phyloP scores from a whole-genome alignment of 2,113 vertebrate species.

The Passerina amoena region DNA sequence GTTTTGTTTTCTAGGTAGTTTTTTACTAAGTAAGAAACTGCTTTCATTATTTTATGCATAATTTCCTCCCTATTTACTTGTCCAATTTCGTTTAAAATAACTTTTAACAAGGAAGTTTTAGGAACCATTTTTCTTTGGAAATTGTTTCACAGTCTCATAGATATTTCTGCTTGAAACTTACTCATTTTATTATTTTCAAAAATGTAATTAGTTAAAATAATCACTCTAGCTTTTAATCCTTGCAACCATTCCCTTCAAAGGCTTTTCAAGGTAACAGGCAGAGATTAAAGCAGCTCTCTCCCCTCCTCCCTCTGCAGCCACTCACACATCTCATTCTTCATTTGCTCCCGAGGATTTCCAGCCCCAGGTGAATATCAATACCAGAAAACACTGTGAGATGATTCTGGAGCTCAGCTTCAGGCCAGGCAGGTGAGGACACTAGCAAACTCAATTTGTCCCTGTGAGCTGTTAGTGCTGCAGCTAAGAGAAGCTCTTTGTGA shows the following conservation, averaged over 20 bases:
- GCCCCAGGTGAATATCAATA: neutral
- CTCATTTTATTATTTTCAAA: neutral
- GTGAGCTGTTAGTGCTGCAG: neutral
- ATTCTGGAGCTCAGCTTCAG: neutral
- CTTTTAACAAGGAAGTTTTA: neutral
- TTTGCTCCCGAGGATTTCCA: neutral
- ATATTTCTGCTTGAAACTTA: neutral
- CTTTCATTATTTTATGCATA: neutral
- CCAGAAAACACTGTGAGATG: neutral
- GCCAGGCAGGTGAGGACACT: neutral
- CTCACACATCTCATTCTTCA: neutral
- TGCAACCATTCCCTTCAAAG: neutral
- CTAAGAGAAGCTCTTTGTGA: neutral
- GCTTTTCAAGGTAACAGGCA: neutral
- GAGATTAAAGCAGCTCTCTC: neutral
- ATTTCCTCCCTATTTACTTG: neutral
- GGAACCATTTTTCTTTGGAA: neutral
- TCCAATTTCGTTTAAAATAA: neutral
- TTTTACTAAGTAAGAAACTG: neutral
- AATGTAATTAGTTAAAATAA: neutral
- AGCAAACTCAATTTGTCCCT: neutral
- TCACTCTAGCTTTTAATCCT: constrained; percentile 26
- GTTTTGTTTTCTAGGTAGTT: neutral
- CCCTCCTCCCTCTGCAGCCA: neutral
- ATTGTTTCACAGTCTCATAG: neutral